Evolutionary conservation across 2,888 invertebrate species (phyloP).

Genomic region (Dioctria rufipes): DNA sequence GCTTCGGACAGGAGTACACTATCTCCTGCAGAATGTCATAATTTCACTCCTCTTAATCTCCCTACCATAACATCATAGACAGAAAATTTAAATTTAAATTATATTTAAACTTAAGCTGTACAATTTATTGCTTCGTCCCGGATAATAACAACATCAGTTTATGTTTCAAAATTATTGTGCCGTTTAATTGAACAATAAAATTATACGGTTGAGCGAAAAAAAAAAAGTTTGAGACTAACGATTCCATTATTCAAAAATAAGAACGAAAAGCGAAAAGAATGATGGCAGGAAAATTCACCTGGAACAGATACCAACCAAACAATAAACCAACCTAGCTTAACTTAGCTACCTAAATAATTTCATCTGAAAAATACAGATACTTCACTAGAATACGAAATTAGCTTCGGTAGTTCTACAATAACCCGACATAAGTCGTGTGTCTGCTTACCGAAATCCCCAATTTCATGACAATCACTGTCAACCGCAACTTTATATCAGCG

Average conservation of each 20-base stretch:
- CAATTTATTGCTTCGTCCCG: too few relatives aligned
- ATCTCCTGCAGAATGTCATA: too few relatives aligned
- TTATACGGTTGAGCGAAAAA: not conserved
- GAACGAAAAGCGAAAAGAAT: not conserved
- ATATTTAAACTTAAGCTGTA: too few relatives aligned
- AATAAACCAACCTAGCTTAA: too few relatives aligned
- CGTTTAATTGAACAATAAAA: not conserved
- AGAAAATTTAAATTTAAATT: too few relatives aligned
- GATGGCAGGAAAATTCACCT: conserved; percentile 15
- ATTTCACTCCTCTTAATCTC: too few relatives aligned
- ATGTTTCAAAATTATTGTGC: not conserved
- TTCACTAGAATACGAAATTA: conserved; percentile 29
- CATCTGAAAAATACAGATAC: conserved; percentile 30
- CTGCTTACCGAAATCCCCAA: conserved; percentile 39
- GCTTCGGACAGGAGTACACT: too few relatives aligned
- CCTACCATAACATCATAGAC: too few relatives aligned
- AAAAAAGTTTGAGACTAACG: conserved; percentile 17
- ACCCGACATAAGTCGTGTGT: not conserved
- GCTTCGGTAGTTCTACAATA: not conserved
- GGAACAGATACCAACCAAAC: conserved; percentile 2
- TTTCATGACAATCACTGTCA: conserved; percentile 39
- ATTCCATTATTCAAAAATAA: conserved; percentile 19
- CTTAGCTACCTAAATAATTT: conserved; percentile 23
- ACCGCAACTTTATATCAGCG: conserved; percentile 1
- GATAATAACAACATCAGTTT: too few relatives aligned